These are phyloP conservation scores for Sebastes hubbsi DNA, from an alignment of 2,797 vertebrate species.

Conservation along the genomic window DNA sequence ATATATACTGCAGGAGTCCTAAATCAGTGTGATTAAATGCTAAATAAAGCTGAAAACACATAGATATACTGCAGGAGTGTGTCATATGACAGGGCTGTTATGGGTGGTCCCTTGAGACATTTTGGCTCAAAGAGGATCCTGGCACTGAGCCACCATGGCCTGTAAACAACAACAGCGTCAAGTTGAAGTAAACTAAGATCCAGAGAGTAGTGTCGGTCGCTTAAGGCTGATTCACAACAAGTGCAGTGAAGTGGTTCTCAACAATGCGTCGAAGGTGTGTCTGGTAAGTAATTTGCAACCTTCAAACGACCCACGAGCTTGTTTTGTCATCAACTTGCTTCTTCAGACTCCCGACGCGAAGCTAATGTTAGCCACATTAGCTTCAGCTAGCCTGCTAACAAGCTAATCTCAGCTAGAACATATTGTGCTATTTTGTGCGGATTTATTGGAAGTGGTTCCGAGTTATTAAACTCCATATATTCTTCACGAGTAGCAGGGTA, in stretches of 20 bases:
- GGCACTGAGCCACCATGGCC: constrained; percentile 78
- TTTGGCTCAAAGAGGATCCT: constrained; percentile 67
- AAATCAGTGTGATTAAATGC: not conserved
- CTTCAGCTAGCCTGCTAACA: constrained; percentile 57
- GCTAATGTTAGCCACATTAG: constrained; percentile 59
- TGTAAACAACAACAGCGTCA: constrained; percentile 83
- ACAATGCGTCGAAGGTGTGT: constrained; percentile 75
- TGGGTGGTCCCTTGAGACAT: constrained; percentile 76
- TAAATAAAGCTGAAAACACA: not conserved
- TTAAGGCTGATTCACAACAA: not conserved
- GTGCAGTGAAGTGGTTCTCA: constrained; percentile 17
- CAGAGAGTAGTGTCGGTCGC: too few species aligned
- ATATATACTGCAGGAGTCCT: not conserved
- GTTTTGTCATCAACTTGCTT: constrained; percentile 27
- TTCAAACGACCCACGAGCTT: constrained; percentile 20
- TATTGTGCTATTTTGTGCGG: not conserved
- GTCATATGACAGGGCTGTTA: constrained; percentile 64
- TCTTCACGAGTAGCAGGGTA: not conserved
- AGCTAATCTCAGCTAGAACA: constrained; percentile 44
- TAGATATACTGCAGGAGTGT: constrained; percentile 21
- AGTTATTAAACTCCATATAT: fast-evolving
- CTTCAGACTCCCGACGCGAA: too few species aligned
- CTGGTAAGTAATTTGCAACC: constrained; percentile 62
- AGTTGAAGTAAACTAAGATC: constrained; percentile 54
- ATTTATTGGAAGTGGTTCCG: not conserved